Conservation (phyloP, 1,140 invertebrate genomes). For the Luehdorfia chinensis region DNA sequence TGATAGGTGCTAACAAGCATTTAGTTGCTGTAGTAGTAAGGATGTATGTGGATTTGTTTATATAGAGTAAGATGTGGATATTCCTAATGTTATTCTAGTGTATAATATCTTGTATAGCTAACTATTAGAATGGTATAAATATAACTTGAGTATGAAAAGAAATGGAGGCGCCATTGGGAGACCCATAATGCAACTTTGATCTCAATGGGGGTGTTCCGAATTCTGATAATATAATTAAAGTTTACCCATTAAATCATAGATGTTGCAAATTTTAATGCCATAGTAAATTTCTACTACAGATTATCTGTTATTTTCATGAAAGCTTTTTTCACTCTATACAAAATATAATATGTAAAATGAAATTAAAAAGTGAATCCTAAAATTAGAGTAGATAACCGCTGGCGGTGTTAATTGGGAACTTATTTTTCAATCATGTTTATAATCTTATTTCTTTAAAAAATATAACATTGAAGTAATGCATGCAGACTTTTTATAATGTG, state of each 20-base stretch:
- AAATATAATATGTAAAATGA: conserved; percentile 21
- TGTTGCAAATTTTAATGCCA: conserved; percentile 37
- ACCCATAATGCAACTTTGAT: conserved; percentile 59
- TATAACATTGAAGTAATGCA: background rate
- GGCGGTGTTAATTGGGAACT: conserved; percentile 43
- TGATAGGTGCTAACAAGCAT: conserved; percentile 61
- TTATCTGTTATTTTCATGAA: conserved; percentile 21
- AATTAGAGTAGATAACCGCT: conserved; percentile 33
- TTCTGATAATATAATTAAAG: conserved; percentile 33
- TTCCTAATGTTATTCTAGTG: conserved; percentile 64
- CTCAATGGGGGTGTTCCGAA: conserved; percentile 61
- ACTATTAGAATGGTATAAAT: conserved; percentile 52
- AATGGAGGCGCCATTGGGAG: conserved; percentile 42
- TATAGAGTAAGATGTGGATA: conserved; percentile 75
- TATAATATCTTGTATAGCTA: conserved; percentile 68
- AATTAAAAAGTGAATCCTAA: conserved; percentile 8
- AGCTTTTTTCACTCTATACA: conserved; percentile 21
- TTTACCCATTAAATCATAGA: conserved; percentile 38
- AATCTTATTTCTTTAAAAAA: background rate
- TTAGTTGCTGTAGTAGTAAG: conserved; percentile 69
- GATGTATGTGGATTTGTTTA: conserved; percentile 70
- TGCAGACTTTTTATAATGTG: background rate
- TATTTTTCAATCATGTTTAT: conserved; percentile 18
- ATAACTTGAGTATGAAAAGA: conserved; percentile 41
- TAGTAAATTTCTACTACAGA: conserved; percentile 22